Conservation (phyloP, 2,113 vertebrate genomes). For the Phylloscopus whistleri region DNA sequence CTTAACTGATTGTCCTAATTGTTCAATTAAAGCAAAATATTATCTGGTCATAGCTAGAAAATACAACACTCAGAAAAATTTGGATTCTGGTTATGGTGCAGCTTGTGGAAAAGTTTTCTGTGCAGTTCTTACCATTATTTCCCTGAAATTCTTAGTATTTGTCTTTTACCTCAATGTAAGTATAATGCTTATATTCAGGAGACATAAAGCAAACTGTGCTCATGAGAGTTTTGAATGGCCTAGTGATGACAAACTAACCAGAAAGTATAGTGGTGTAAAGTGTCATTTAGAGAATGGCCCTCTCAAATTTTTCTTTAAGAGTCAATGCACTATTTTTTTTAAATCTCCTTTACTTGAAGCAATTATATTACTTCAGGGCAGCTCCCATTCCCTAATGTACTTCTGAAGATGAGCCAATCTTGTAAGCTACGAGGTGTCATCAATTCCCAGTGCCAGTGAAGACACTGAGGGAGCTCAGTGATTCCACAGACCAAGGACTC, state of each 20-base stretch:
- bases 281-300: neutral
- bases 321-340: neutral
- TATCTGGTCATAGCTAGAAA: neutral
- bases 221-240: neutral
- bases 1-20: neutral
- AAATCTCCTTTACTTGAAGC: neutral
- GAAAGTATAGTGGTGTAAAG: neutral
- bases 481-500: neutral
- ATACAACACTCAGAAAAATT: neutral
- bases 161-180: neutral
- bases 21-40: neutral
- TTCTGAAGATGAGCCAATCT: neutral
- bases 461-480: neutral
- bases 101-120: neutral
- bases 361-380: conserved; percentile 38
- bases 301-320: neutral
- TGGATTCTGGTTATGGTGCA: neutral
- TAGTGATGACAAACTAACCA: neutral
- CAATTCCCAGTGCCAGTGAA: neutral
- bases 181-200: neutral
- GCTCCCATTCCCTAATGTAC: neutral
- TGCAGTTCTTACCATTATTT: neutral
- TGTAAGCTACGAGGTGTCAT: neutral
- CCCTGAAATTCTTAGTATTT: neutral
- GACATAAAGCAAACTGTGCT: neutral